Base-by-base conservation (phyloP, 2,797 vertebrate species). In the Cetoscarus ocellatus region DNA sequence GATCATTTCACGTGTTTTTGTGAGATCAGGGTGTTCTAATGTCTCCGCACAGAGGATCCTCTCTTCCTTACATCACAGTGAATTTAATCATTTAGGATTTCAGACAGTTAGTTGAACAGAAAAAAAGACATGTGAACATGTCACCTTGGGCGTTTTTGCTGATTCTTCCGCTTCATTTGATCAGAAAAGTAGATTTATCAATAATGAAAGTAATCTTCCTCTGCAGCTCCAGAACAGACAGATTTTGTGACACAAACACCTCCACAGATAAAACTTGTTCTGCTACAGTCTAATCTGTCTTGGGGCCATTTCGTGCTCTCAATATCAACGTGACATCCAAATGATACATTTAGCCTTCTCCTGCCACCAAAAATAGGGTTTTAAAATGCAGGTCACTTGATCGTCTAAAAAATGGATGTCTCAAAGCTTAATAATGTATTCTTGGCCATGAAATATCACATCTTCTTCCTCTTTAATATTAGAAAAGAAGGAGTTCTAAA, bases 301-400 rank as follows among this genome's bases (percentile, higher is more conserved):
- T 12, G 48, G 44, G 75, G 65, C 52, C 42, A 50, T 74, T 70
- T 73, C 59, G 53, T 55, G 61, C 70, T 79, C 71, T 67, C 72
- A 70, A 72, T 77, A 65, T 69, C 51, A 79, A 19, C 54, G 43
- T 43, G 47, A 60, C 43, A 27, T 43, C 38, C 50, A 67, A 47
- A 67, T 67, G 6, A 67, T 52, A 39, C 36, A 59, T 61, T 43
- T 18, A 66, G 43, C 19, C 8, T 27, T 50, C 34, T 12, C 15
- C 9, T 52, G 50, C 43, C 38, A 39, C 15, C 61, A 61, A n/a
- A 50, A 66, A 64, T 55, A 36, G n/a, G 17, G 5, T 12, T 73
- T 66, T 59, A 34, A 51, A 58, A 61, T 61, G 7, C 58, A n/a
- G 61, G 67, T 58, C 47, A 56, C 51, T 47, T 47, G 8, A 56